Evolutionary conservation across 2,888 invertebrate genomes (phyloP).

Genomic region (Augochlorella aurata): DNA sequence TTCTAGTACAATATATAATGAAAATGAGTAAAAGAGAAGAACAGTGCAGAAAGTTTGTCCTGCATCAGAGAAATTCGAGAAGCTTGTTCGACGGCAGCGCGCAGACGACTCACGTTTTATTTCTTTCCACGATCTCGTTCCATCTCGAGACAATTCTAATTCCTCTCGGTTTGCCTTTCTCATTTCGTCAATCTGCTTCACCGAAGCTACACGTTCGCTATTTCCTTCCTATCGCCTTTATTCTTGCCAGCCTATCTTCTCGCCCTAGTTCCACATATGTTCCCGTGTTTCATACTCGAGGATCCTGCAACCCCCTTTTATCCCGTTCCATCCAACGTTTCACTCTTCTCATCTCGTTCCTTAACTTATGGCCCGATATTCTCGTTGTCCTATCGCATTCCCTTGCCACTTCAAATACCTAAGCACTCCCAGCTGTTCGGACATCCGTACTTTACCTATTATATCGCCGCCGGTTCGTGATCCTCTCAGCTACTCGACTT

Average conservation of each 20-base stretch:
- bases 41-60: too few relatives aligned
- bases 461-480: not conserved
- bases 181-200: not conserved
- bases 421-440: slow-evolving; percentile 4
- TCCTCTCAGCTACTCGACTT: not conserved
- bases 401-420: not conserved
- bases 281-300: not conserved
- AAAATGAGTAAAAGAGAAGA: too few relatives aligned
- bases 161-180: not conserved
- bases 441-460: slow-evolving; percentile 8
- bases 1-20: too few relatives aligned
- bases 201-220: not conserved
- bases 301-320: not conserved
- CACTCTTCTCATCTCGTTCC: not conserved
- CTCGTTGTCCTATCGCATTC: slow-evolving; percentile 1
- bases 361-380: slow-evolving; percentile 11
- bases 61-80: not conserved
- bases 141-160: not conserved
- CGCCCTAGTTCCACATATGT: slow-evolving; percentile 14
- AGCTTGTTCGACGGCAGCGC: too few relatives aligned
- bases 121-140: too few relatives aligned
- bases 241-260: not conserved
- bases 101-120: too few relatives aligned
- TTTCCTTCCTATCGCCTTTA: not conserved
- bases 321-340: not conserved